phyloP scores from a whole-genome alignment of 2,113 vertebrate species.

The Monarcha castaneiventris region DNA sequence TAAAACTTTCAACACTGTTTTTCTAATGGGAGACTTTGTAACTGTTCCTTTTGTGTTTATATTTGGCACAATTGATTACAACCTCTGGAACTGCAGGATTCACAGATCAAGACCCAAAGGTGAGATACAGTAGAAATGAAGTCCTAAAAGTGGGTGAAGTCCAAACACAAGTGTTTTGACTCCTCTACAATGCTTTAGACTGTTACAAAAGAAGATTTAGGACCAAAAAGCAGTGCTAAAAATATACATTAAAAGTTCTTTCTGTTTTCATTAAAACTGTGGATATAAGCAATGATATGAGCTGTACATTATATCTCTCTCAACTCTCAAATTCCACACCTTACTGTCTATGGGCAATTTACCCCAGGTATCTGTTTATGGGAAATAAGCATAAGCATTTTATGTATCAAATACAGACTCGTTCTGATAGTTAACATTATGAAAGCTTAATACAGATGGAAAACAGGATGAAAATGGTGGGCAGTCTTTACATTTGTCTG shows the following conservation, averaged over 20 bases:
- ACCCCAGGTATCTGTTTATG: neutral
- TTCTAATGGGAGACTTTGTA: neutral
- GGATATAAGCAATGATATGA: neutral
- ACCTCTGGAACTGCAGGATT: neutral
- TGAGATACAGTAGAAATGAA: neutral
- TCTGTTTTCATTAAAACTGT: neutral
- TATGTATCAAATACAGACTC: neutral
- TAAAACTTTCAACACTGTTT: neutral
- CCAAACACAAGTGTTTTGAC: neutral
- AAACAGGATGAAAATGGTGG: neutral
- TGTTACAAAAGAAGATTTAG: neutral
- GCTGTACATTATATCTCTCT: neutral
- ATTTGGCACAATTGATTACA: neutral
- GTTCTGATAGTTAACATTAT: neutral
- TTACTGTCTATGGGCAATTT: neutral
- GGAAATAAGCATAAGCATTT: neutral
- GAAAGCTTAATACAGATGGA: neutral
- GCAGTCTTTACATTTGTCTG: neutral
- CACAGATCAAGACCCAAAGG: neutral
- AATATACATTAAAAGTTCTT: neutral
- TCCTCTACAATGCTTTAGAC: neutral
- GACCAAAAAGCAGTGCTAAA: neutral
- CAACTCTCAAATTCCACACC: neutral
- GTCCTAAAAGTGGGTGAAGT: neutral
- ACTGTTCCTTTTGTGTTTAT: neutral